Percentiles rank a stretch among this genome's conserved stretches.
phyloP scores from a whole-genome alignment of 2,797 vertebrate genomes.

The Rhinophrynus dorsalis region DNA sequence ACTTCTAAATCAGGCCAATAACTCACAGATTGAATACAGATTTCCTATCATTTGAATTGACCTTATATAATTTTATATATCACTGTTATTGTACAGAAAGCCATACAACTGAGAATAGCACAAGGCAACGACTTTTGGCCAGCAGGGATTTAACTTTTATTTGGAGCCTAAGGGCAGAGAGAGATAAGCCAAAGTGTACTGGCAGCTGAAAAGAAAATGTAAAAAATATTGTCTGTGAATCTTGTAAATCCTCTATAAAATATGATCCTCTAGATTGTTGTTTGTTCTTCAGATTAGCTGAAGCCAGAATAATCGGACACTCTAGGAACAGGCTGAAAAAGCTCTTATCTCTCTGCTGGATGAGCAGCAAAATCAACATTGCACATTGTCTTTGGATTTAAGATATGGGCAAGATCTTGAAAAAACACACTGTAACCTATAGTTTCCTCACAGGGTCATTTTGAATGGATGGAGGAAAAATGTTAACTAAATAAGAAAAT shows the following conservation, averaged over 20 bases:
- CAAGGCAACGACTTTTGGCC: background rate
- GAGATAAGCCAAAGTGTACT: slow-evolving; percentile 8
- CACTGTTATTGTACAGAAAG: background rate
- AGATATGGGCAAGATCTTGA: background rate
- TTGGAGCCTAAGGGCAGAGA: slow-evolving; percentile 1
- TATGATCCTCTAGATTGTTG: slow-evolving; percentile 19
- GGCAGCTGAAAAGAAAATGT: slow-evolving; percentile 3
- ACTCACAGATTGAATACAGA: too few species aligned
- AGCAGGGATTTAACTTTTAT: slow-evolving; percentile 8
- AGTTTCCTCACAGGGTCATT: background rate
- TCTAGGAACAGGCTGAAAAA: slow-evolving; percentile 22
- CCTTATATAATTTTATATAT: background rate
- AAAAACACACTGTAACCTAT: background rate
- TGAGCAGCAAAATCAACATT: slow-evolving; percentile 27
- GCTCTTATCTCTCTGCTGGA: slow-evolving; percentile 21
- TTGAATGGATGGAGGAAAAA: too few species aligned
- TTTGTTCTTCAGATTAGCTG: slow-evolving; percentile 31
- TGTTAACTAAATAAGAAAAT: too few species aligned
- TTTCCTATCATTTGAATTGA: too few species aligned
- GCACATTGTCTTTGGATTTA: slow-evolving; percentile 2
- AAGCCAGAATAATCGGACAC: slow-evolving; percentile 16
- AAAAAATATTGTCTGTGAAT: slow-evolving; percentile 23
- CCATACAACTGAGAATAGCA: background rate
- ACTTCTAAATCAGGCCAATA: too few species aligned
- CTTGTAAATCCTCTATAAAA: slow-evolving; percentile 37